Evolutionary conservation across 2,113 vertebrate genomes (phyloP).

Genomic region (Ammodytes marinus): DNA sequence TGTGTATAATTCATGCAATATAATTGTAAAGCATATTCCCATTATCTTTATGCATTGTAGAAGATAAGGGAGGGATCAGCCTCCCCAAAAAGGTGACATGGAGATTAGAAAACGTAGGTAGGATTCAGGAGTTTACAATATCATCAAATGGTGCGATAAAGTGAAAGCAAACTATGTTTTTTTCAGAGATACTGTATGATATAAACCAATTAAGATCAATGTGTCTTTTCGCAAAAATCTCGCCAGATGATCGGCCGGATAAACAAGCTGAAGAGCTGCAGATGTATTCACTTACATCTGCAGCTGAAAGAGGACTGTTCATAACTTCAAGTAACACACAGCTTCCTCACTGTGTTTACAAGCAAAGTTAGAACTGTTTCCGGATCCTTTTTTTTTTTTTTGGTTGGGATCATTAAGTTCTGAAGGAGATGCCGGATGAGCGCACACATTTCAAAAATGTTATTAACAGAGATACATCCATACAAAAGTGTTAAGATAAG

Average conservation of each 20-base stretch:
- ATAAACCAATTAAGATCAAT: constrained; percentile 45
- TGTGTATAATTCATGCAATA: constrained; percentile 50
- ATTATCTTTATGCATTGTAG: not conserved
- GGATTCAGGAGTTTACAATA: constrained; percentile 35
- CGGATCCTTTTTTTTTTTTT: not conserved
- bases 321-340: constrained; percentile 15
- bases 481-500: not conserved
- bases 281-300: constrained; percentile 29
- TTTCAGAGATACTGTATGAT: constrained; percentile 35
- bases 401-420: constrained; percentile 11
- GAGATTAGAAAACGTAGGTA: constrained; percentile 58
- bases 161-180: constrained; percentile 29
- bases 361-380: constrained; percentile 7
- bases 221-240: constrained; percentile 31
- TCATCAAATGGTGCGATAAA: constrained; percentile 42
- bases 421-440: constrained; percentile 15
- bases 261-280: constrained; percentile 22
- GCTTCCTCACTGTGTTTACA: constrained; percentile 18
- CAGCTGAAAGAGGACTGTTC: not conserved
- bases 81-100: constrained; percentile 51
- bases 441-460: constrained; percentile 9
- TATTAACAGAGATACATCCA: constrained; percentile 1
- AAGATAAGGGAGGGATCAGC: constrained; percentile 34
- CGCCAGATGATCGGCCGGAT: constrained; percentile 40
- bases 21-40: no score